A percentile compares a stretch with the other conserved stretches of the same genome.
Conservation (phyloP, 2,888 invertebrate genomes). For the Heliconius aoede region DNA sequence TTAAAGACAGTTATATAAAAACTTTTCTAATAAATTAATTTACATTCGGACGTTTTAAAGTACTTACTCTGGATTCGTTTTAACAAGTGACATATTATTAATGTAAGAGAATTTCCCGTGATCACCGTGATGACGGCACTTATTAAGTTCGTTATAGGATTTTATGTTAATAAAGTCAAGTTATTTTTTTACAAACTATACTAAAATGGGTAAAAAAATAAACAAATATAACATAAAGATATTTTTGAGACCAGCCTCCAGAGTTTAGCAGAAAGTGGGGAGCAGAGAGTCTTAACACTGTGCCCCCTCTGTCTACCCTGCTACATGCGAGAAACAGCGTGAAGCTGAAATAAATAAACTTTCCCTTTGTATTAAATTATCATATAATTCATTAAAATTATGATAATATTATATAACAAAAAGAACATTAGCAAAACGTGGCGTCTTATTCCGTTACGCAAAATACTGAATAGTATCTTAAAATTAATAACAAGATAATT, state of each 20-base stretch:
- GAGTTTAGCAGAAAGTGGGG: no score
- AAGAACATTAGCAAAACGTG: neutral
- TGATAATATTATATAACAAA: neutral
- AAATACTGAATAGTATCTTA: neutral
- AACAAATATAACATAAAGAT: no score
- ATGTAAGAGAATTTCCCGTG: neutral
- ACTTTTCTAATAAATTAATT: no score
- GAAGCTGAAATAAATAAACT: no score
- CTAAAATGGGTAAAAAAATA: no score
- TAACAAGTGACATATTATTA: constrained; percentile 33
- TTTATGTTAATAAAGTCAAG: neutral
- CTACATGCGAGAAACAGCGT: no score
- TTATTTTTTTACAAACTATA: neutral
- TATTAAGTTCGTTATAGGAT: constrained; percentile 1
- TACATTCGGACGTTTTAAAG: constrained; percentile 12
- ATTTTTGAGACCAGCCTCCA: no score
- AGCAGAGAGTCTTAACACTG: no score
- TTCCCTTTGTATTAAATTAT: neutral
- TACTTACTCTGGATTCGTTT: neutral
- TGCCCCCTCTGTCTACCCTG: no score
- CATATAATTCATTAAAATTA: neutral
- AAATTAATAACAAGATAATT: no score
- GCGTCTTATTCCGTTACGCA: neutral
- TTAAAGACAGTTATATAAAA: no score
- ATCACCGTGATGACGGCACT: neutral